Conservation (phyloP, 2,113 vertebrate species). For the Engraulis encrasicolus region DNA sequence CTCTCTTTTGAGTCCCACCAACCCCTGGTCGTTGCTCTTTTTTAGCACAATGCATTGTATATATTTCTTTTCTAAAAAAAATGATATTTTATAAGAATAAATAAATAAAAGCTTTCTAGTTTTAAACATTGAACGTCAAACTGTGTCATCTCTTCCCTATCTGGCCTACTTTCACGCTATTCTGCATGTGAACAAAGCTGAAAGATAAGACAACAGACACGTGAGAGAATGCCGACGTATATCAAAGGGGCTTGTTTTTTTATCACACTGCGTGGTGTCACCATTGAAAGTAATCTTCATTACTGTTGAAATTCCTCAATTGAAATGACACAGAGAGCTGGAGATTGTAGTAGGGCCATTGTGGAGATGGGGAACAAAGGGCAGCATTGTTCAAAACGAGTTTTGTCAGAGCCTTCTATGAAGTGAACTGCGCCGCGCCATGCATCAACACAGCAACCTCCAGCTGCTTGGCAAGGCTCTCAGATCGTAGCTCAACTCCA, state of each 20-base stretch:
- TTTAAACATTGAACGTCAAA: slow-evolving; percentile 72
- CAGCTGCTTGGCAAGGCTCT: not conserved
- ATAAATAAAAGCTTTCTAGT: slow-evolving; percentile 91
- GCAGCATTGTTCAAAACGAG: not conserved
- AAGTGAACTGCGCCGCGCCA: not conserved
- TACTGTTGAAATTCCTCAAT: slow-evolving; percentile 9
- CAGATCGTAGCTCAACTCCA: too few relatives aligned
- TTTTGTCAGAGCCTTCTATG: slow-evolving; percentile 11
- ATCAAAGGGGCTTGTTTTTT: slow-evolving; percentile 2
- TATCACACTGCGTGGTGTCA: not conserved
- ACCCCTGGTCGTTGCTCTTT: slow-evolving; percentile 68
- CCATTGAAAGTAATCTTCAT: not conserved
- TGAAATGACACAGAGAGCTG: not conserved
- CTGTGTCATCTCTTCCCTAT: slow-evolving; percentile 26
- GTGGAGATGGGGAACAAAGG: not conserved
- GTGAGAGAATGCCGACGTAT: not conserved
- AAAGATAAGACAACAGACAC: not conserved
- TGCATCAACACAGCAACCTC: not conserved
- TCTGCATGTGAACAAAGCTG: slow-evolving; percentile 1
- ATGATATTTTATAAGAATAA: slow-evolving; percentile 89
- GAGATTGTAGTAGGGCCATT: not conserved
- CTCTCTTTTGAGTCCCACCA: slow-evolving; percentile 8
- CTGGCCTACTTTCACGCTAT: not conserved
- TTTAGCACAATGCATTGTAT: slow-evolving; percentile 77
- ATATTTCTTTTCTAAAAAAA: slow-evolving; percentile 84